Conservation (phyloP, 2,797 vertebrate genomes). For the Acanthornis magna region DNA sequence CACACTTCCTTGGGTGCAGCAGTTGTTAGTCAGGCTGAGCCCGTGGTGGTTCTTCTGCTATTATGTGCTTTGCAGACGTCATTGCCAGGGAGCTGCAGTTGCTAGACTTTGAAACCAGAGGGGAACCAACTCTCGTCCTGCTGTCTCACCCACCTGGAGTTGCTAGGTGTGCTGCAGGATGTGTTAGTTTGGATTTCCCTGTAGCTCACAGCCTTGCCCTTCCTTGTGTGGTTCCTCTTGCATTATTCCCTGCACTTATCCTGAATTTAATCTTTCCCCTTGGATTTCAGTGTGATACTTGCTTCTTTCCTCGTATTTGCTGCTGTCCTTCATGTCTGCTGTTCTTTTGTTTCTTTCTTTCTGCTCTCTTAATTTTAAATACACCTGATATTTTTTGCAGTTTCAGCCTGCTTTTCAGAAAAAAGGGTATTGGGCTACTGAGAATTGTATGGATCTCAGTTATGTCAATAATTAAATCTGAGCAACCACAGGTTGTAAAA, state of each 20-base stretch:
- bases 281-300: not conserved
- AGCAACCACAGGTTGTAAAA: not conserved
- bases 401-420: not conserved
- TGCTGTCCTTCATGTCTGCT: not conserved
- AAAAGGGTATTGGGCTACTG: not conserved
- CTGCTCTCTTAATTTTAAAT: not conserved
- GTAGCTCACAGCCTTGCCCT: not conserved
- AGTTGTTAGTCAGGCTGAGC: not conserved
- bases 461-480: not conserved
- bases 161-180: not conserved
- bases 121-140: not conserved
- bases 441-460: not conserved
- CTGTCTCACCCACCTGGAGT: not conserved
- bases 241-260: not conserved
- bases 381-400: not conserved
- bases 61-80: not conserved
- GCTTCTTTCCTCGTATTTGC: not conserved
- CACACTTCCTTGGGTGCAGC: not conserved
- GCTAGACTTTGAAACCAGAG: not conserved
- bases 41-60: accelerated
- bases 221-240: not conserved
- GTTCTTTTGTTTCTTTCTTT: not conserved
- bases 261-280: not conserved
- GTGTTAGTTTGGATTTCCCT: not conserved
- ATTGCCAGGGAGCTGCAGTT: not conserved